These are phyloP conservation scores for Haemorhous mexicanus DNA, from an alignment of 2,113 vertebrate genomes.

Conservation along the genomic window DNA sequence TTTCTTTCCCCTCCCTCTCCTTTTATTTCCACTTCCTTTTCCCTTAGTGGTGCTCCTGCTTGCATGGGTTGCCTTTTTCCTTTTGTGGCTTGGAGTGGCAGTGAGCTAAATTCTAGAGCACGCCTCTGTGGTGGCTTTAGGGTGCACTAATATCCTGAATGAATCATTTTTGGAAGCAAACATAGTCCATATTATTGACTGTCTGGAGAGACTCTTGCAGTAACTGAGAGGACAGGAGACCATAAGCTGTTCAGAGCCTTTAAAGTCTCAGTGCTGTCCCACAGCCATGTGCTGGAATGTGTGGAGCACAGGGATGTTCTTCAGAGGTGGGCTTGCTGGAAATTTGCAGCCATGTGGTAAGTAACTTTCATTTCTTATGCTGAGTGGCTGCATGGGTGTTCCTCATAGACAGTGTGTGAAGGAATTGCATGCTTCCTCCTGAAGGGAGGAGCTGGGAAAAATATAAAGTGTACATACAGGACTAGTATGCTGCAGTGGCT, in stretches of 20 bases:
- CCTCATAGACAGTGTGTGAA: fast-evolving
- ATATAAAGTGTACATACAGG: fast-evolving
- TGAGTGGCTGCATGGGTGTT: background rate
- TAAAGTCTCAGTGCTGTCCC: background rate
- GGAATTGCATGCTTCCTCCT: fast-evolving
- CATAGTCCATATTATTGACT: fast-evolving
- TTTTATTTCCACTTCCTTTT: background rate
- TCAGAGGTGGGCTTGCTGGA: background rate
- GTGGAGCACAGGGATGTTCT: background rate
- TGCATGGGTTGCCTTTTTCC: background rate
- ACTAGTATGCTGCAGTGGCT: background rate
- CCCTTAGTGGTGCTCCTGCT: background rate
- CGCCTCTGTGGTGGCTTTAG: background rate
- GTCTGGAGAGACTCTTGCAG: background rate
- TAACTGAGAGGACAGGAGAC: background rate
- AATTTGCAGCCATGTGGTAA: background rate
- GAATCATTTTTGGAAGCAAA: background rate
- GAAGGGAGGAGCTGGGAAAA: background rate
- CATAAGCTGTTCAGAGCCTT: background rate
- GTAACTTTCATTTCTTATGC: background rate
- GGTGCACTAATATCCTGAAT: background rate
- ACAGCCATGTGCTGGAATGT: background rate
- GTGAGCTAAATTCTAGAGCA: background rate
- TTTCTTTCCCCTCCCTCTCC: background rate
- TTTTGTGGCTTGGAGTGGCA: background rate